Evolutionary conservation across 2,113 vertebrate genomes (phyloP).

Genomic region (Sigmodon hispidus): DNA sequence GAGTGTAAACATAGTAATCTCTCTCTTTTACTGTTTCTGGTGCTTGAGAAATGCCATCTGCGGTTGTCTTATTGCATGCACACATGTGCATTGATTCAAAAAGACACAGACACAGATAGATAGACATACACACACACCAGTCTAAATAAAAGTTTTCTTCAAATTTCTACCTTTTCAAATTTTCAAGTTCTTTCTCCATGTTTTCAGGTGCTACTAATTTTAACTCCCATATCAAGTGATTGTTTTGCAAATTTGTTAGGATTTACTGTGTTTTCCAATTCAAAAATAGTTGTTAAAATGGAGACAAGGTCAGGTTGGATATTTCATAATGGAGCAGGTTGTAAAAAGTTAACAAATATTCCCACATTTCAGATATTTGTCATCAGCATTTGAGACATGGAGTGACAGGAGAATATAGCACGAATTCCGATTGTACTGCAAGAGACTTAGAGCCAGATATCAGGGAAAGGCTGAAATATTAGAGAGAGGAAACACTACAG

Average conservation of each 20-base stretch:
- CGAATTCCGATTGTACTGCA: too few relatives aligned
- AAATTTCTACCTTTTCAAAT: background rate
- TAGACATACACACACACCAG: background rate
- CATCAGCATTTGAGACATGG: slow-evolving; percentile 15
- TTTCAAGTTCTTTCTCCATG: background rate
- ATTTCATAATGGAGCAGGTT: background rate
- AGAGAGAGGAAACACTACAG: too few relatives aligned
- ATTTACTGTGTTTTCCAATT: background rate
- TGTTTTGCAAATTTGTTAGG: background rate
- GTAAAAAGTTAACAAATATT: background rate
- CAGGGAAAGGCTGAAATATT: too few relatives aligned
- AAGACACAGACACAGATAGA: background rate
- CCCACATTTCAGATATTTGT: background rate
- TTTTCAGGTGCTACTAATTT: background rate
- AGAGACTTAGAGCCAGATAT: too few relatives aligned
- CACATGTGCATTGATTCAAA: too few relatives aligned
- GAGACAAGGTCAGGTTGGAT: background rate
- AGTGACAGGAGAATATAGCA: background rate
- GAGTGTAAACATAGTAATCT: background rate
- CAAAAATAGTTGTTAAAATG: background rate
- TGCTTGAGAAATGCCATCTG: too few relatives aligned
- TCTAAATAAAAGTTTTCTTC: background rate
- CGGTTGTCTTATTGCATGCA: too few relatives aligned
- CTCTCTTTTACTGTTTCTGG: background rate
- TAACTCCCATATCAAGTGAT: background rate